These are phyloP conservation scores for Neolamprologus modestus DNA, from an alignment of 2,113 vertebrate genomes.

Conservation along the genomic window DNA sequence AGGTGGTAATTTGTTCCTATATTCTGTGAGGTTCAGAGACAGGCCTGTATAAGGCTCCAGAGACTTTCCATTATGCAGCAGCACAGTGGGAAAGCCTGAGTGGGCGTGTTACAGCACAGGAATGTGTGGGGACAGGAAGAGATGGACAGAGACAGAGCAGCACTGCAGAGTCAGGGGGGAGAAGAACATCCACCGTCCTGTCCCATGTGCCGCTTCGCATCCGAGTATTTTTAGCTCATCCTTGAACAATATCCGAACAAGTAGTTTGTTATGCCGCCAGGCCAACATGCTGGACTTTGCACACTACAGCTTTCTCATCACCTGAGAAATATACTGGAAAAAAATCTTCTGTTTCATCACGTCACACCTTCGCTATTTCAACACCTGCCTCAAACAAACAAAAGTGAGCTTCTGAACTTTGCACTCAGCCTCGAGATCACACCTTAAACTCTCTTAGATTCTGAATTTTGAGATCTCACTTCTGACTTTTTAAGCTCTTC, in stretches of 20 bases:
- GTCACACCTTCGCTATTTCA: not conserved
- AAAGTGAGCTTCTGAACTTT: not conserved
- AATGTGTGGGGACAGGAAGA: conserved; percentile 52
- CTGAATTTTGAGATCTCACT: not conserved
- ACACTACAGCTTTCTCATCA: not conserved
- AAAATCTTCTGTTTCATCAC: not conserved
- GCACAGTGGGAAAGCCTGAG: conserved; percentile 6
- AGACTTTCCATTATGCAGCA: not conserved
- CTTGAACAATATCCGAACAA: not conserved
- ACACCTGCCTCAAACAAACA: not conserved
- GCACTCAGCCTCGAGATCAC: not conserved
- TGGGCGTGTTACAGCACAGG: conserved; percentile 31
- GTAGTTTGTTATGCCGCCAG: not conserved
- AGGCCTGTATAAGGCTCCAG: not conserved
- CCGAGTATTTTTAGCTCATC: conserved; percentile 2
- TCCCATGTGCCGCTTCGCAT: not conserved
- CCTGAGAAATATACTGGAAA: not conserved
- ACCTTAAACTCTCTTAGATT: not conserved
- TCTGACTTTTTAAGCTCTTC: not conserved
- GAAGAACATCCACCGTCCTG: not conserved
- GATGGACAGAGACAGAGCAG: conserved; percentile 14
- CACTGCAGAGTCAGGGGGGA: conserved; percentile 5
- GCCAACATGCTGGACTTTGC: not conserved
- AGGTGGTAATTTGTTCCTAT: not conserved
- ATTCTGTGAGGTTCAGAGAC: not conserved